These are phyloP conservation scores for Rhopalosiphum maidis DNA, from an alignment of 1,140 invertebrate species.

Conservation along the genomic window DNA sequence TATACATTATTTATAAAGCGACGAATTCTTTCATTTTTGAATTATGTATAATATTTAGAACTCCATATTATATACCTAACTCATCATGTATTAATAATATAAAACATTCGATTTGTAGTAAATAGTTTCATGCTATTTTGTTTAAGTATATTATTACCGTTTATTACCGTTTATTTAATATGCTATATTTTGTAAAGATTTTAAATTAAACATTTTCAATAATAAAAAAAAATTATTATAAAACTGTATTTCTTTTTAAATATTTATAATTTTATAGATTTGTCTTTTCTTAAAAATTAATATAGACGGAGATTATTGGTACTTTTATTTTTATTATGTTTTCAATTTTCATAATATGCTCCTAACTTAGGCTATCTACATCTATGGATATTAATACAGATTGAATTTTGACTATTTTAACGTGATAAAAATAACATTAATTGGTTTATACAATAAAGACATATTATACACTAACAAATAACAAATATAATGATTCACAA, in stretches of 20 bases:
- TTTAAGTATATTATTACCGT: background rate
- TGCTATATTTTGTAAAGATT: no score
- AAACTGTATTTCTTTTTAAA: background rate
- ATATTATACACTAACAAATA: background rate
- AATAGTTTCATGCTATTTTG: background rate
- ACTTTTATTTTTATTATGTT: no score
- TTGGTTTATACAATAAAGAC: no score
- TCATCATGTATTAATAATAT: background rate
- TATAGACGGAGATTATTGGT: background rate
- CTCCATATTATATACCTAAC: background rate
- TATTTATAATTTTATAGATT: background rate
- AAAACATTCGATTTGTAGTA: background rate
- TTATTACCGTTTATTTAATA: background rate
- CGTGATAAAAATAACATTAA: no score
- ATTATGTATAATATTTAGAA: background rate
- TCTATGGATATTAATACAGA: no score
- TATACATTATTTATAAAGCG: background rate
- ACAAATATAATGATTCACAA: background rate
- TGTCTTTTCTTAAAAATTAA: background rate
- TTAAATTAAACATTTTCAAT: no score
- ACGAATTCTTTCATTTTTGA: background rate
- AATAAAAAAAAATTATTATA: no score
- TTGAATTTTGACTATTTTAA: no score
- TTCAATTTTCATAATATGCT: no score
- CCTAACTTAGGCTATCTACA: no score